A percentile compares a stretch with the other conserved stretches of the same genome.
Evolutionary conservation across 2,888 invertebrate species (phyloP).

Genomic region (Stenodera caucasica): DNA sequence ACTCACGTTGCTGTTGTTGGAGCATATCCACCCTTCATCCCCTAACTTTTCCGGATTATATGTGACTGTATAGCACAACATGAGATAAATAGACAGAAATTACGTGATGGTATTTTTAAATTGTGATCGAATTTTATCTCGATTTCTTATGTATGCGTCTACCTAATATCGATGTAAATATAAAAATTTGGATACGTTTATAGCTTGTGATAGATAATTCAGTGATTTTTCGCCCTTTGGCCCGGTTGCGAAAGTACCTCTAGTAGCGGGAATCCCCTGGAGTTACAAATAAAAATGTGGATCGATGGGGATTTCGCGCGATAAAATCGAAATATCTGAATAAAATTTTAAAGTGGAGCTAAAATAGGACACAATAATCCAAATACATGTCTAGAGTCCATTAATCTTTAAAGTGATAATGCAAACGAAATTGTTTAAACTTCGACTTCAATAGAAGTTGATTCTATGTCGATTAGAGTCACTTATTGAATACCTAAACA

Average conservation of each 20-base stretch:
- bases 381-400: neutral
- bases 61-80: neutral
- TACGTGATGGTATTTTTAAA: conserved; percentile 1
- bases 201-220: neutral
- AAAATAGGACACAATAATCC: neutral
- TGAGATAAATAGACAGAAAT: neutral
- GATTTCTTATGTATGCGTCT: neutral
- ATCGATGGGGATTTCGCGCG: neutral
- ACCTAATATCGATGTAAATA: neutral
- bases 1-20: neutral
- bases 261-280: too few species aligned
- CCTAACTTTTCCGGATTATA: neutral
- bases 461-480: too few species aligned
- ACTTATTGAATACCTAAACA: too few species aligned
- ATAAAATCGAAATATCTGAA: neutral
- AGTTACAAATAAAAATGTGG: too few species aligned
- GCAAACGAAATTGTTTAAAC: neutral
- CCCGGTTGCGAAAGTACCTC: neutral
- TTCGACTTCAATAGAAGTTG: too few species aligned
- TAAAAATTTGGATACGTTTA: neutral
- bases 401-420: neutral
- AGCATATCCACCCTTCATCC: neutral
- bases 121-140: neutral
- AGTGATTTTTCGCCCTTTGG: too few species aligned
- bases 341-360: neutral